Evolutionary conservation across 2,113 vertebrate species (phyloP).

Genomic region (Oryzias woworae): DNA sequence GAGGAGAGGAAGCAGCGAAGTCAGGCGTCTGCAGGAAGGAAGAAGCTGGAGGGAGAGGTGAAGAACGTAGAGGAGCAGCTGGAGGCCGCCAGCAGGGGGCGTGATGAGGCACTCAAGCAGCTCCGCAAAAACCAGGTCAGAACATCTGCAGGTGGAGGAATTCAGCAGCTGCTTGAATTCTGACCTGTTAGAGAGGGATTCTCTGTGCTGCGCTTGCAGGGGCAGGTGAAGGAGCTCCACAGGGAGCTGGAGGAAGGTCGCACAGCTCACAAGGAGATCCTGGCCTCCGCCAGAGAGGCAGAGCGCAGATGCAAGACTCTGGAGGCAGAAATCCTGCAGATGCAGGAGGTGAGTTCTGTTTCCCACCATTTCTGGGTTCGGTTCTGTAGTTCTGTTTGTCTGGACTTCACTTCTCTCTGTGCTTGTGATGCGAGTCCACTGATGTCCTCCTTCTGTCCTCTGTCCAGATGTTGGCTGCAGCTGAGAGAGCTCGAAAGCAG

Average conservation of each 20-base stretch:
- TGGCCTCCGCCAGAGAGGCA: constrained; percentile 85
- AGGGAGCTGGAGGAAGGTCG: constrained; percentile 91
- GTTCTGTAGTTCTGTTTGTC: no score
- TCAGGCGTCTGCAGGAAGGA: constrained; percentile 80
- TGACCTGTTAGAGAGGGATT: no score
- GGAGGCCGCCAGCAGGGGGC: constrained; percentile 82
- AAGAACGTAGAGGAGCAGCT: constrained; percentile 90
- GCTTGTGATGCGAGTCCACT: neutral
- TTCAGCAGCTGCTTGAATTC: neutral
- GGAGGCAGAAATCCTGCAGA: constrained; percentile 87
- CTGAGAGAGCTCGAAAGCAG: constrained; percentile 89
- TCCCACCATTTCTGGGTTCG: no score
- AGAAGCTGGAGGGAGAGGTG: constrained; percentile 92
- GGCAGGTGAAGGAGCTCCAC: constrained; percentile 92
- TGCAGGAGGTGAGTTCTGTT: constrained; percentile 84
- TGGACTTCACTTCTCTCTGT: no score
- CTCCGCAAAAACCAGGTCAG: constrained; percentile 89
- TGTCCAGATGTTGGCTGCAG: constrained; percentile 80
- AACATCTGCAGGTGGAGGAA: neutral
- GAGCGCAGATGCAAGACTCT: constrained; percentile 88
- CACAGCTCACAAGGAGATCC: constrained; percentile 86
- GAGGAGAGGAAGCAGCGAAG: constrained; percentile 90
- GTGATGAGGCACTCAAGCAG: constrained; percentile 92
- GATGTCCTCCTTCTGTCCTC: neutral
- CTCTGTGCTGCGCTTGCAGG: constrained; percentile 62